These are phyloP conservation scores for Aramus guarauna DNA, from an alignment of 2,113 vertebrate genomes.

Conservation along the genomic window DNA sequence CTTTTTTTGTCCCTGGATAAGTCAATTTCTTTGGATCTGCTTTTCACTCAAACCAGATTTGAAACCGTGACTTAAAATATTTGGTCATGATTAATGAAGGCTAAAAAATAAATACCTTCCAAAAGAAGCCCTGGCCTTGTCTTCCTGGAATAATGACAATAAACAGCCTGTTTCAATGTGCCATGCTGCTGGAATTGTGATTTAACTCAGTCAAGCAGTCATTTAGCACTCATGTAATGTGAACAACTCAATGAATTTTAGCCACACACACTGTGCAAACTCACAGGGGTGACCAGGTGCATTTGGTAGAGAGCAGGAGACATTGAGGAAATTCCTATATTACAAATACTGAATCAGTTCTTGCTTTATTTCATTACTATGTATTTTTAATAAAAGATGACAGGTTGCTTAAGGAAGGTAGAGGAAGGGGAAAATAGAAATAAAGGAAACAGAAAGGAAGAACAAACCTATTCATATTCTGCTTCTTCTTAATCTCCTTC, in stretches of 20 bases:
- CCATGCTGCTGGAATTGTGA: neutral
- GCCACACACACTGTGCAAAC: neutral
- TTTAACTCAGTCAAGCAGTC: neutral
- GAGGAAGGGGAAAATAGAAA: neutral
- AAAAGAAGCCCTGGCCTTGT: neutral
- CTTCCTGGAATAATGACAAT: neutral
- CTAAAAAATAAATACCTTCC: neutral
- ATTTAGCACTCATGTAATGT: neutral
- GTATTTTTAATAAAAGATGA: neutral
- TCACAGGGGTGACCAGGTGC: neutral
- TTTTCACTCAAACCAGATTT: neutral
- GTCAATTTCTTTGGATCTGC: neutral
- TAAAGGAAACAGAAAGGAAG: neutral
- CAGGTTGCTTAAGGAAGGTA: neutral
- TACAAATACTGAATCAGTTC: neutral
- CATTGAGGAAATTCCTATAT: neutral
- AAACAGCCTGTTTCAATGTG: neutral
- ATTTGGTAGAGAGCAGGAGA: neutral
- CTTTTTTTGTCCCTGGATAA: neutral
- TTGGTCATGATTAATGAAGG: neutral
- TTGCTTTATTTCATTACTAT: neutral
- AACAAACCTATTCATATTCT: neutral
- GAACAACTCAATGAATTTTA: neutral
- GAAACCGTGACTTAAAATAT: neutral
- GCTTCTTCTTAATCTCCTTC: slow-evolving; percentile 5